These are phyloP conservation scores for Hippocampus abdominalis DNA, from an alignment of 2,113 vertebrate species.

Conservation along the genomic window DNA sequence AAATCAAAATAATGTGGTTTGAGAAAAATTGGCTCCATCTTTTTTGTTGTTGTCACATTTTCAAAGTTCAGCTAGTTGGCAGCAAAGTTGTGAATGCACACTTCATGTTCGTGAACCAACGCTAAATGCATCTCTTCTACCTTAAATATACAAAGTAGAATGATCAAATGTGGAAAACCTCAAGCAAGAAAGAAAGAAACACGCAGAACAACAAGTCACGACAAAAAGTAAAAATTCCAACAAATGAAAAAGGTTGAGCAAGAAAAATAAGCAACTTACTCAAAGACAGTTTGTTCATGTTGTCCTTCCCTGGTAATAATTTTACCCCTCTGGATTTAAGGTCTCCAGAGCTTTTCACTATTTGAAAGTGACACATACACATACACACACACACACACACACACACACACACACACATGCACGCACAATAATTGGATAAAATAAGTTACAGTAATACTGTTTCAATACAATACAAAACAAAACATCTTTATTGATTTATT, in stretches of 20 bases:
- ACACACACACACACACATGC: no score
- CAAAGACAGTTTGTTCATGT: slow-evolving; percentile 98
- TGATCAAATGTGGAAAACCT: slow-evolving; percentile 31
- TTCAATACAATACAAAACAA: no score
- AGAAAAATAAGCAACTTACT: slow-evolving; percentile 83
- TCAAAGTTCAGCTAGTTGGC: slow-evolving; percentile 29
- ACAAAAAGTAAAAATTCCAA: slow-evolving; percentile 45
- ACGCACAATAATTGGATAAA: slow-evolving; percentile 67
- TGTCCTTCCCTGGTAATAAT: slow-evolving; percentile 99
- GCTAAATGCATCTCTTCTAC: slow-evolving; percentile 31
- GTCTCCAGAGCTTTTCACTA: slow-evolving; percentile 99
- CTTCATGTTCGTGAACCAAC: slow-evolving; percentile 24
- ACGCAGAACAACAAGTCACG: slow-evolving; percentile 32
- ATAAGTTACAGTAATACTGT: slow-evolving; percentile 61
- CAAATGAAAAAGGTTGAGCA: slow-evolving; percentile 56
- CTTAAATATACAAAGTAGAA: slow-evolving; percentile 32
- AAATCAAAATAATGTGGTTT: slow-evolving; percentile 10
- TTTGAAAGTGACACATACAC: slow-evolving; percentile 78
- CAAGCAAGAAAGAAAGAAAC: slow-evolving; percentile 41
- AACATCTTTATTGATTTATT: no score
- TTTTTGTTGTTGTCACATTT: slow-evolving; percentile 14
- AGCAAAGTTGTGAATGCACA: slow-evolving; percentile 9
- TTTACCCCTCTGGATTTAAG: slow-evolving; percentile 99
- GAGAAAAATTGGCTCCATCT: slow-evolving; percentile 23
- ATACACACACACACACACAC: no score